Evolutionary conservation across 92 coral and sea anemone genomes (phyloP), one percentile per base, ranked within the genome.

Genomic region (Porites lobata): DNA sequence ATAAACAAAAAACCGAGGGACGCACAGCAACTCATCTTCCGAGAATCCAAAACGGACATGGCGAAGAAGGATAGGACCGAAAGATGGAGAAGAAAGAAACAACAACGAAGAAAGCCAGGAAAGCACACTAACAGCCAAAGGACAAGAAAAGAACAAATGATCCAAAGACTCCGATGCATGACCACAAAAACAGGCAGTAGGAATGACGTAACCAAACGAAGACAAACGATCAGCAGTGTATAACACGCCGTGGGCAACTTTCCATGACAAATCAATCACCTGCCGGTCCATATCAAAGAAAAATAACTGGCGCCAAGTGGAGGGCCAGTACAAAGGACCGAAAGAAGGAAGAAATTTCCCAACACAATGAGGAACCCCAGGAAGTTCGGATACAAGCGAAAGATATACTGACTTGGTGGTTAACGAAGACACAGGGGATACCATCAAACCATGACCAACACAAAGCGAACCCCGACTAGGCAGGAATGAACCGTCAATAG

Each of bases 201-300:
- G 70, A 11, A 80, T 50, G 0, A 22, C 1, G 1, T 58, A 8
- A 2, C 82, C 82, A 32, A 72, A 87, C 1, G 76, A 54, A 0
- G 19, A 58, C 4, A 89, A 53, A 7, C 80, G 92, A 9, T 65
- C 19, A 0, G 80, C 92, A 9, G 85, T 77, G 79, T 89, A 89
- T 0, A 88, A 38, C 0, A 88, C 72, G 6, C 88, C 88, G 11
- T 88, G 88, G 8, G 88, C 83, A n/a, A 88, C 53, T 19, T 88
- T 63, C 92, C 92, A 88, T 7, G 2, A 22, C 0, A 82, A n/a
- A 4, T 82, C 85, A 13, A 83, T 51, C 0, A 83, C 84, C 0
- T 59, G 59, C 1, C 71, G 73, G 20, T 89, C 88, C 11, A 83
- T 9, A 8, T 26, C 56, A 0, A 69, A 61, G 6, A 77, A 58